These are phyloP conservation scores for Drosophila koepferae DNA, from an alignment of 2,888 invertebrate species.

Conservation along the genomic window DNA sequence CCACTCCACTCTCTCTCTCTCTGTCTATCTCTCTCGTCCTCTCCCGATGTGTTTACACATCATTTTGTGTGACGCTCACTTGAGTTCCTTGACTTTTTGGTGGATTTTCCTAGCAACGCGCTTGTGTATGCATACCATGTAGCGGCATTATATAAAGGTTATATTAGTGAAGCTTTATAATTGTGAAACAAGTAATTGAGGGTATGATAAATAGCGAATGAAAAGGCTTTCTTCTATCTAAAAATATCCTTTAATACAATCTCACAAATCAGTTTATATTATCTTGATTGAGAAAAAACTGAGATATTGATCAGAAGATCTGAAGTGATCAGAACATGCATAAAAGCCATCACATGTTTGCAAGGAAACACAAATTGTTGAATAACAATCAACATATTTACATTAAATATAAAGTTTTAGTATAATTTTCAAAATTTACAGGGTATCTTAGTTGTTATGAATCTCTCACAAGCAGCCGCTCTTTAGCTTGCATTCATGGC, in stretches of 20 bases:
- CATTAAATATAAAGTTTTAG: too few relatives aligned
- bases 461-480: background rate
- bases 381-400: too few relatives aligned
- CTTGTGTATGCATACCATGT: constrained; percentile 20
- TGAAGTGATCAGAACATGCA: too few relatives aligned
- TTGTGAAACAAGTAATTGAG: background rate
- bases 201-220: background rate
- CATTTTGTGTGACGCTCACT: constrained; percentile 61
- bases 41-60: constrained; percentile 63
- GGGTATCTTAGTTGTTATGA: constrained; percentile 17
- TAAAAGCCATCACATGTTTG: background rate
- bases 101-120: constrained; percentile 31
- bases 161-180: background rate
- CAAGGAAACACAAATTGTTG: too few relatives aligned
- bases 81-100: constrained; percentile 79
- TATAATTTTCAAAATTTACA: background rate
- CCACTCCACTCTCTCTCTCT: background rate
- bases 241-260: too few relatives aligned
- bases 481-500: constrained; percentile 36
- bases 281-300: too few relatives aligned
- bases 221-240: background rate
- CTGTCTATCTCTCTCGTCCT: background rate
- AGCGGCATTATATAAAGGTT: background rate
- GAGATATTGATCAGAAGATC: too few relatives aligned
- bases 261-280: too few relatives aligned